A percentile compares a stretch with the other conserved stretches of the same genome.
Conservation (phyloP, 2,113 vertebrate species). For the Macaca nemestrina region DNA sequence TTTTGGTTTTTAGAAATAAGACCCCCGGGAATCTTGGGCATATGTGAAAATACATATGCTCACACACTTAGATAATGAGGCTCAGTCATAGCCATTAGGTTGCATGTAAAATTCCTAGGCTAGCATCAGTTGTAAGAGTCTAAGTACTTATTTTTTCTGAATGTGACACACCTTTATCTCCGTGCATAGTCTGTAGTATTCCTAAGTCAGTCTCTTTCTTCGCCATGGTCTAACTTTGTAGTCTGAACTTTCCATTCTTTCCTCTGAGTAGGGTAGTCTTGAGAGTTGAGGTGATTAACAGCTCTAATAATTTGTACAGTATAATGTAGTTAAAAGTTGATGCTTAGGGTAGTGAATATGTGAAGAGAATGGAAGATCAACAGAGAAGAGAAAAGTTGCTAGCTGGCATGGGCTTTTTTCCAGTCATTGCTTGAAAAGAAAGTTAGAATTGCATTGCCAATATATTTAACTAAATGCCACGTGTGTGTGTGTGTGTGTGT, state of each 20-base stretch:
- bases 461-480: background rate
- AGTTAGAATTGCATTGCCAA: background rate
- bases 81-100: background rate
- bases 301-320: background rate
- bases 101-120: background rate
- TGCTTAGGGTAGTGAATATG: background rate
- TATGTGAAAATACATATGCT: background rate
- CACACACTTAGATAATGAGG: background rate
- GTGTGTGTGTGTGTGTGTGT: background rate
- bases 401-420: accelerated
- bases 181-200: background rate
- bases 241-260: background rate
- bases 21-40: background rate
- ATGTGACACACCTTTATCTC: background rate
- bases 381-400: too few species aligned
- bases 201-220: background rate
- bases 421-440: background rate
- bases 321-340: background rate
- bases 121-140: background rate
- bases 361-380: background rate
- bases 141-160: background rate
- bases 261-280: background rate
- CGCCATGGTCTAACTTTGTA: background rate
- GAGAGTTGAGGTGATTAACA: background rate
- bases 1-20: background rate